Percentiles rank a stretch among this genome's conserved stretches.
These are phyloP conservation scores for Penaeus chinensis DNA, from an alignment of 1,140 invertebrate genomes.

Conservation along the genomic window DNA sequence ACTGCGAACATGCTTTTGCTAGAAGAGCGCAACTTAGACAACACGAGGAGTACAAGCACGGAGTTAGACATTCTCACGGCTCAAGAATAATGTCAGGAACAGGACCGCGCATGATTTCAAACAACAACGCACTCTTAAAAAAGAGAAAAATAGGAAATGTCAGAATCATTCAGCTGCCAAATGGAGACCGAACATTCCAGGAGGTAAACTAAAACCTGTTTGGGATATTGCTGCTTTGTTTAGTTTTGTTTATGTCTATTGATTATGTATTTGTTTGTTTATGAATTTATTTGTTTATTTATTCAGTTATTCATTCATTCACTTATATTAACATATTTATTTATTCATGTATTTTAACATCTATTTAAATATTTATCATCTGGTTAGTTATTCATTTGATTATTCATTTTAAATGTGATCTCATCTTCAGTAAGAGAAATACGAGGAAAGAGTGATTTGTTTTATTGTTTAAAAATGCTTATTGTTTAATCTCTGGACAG, in stretches of 20 bases:
- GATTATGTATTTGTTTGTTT: not conserved
- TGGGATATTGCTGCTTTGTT: not conserved
- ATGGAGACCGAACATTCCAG: constrained; percentile 66
- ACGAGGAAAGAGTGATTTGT: too few relatives aligned
- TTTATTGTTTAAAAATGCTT: too few relatives aligned
- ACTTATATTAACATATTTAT: too few relatives aligned
- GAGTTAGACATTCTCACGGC: constrained; percentile 67
- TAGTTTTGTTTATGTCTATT: not conserved
- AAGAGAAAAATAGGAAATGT: constrained; percentile 67
- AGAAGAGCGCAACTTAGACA: constrained; percentile 72
- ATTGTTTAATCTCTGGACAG: too few relatives aligned
- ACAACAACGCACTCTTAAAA: constrained; percentile 26
- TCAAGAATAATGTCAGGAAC: constrained; percentile 22
- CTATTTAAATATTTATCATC: too few relatives aligned
- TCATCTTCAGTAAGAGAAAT: too few relatives aligned
- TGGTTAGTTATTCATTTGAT: too few relatives aligned
- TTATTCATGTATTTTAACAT: too few relatives aligned
- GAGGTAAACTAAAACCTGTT: constrained; percentile 14
- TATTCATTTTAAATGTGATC: too few relatives aligned
- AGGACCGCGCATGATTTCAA: constrained; percentile 6
- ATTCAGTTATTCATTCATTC: too few relatives aligned
- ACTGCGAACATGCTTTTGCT: constrained; percentile 73
- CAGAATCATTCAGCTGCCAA: constrained; percentile 68
- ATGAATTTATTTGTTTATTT: too few relatives aligned
- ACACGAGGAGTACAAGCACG: constrained; percentile 74